Conservation (phyloP, 2,888 invertebrate genomes). For the Dascillus cervinus region DNA sequence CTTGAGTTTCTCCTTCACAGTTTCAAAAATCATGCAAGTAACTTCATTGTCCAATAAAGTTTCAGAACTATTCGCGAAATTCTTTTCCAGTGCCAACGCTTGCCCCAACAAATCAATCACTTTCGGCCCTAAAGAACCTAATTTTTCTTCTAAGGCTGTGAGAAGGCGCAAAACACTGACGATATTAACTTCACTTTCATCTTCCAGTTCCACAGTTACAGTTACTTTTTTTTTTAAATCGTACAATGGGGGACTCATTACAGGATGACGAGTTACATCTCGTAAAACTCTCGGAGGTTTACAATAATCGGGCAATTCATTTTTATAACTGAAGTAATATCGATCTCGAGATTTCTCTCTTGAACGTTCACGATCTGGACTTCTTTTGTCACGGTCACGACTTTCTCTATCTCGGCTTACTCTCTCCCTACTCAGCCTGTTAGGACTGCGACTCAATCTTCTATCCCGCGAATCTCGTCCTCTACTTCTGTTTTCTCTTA, state of each 20-base stretch:
- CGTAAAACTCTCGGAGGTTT: conserved; percentile 34
- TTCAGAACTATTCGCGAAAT: conserved; percentile 65
- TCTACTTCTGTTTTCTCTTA: background rate
- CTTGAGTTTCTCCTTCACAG: conserved; percentile 78
- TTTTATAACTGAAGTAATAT: conserved; percentile 14
- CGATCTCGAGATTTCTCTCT: conserved; percentile 15
- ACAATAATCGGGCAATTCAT: conserved; percentile 25
- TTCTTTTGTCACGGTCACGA: background rate
- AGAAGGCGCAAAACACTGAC: conserved; percentile 65
- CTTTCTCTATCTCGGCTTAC: conserved; percentile 3
- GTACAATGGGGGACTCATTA: conserved; percentile 13
- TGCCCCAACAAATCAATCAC: conserved; percentile 68
- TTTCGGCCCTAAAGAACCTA: conserved; percentile 79
- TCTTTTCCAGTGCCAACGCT: conserved; percentile 71
- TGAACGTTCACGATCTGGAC: background rate
- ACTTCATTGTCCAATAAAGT: conserved; percentile 64
- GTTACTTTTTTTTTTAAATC: background rate
- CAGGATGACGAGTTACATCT: conserved; percentile 32
- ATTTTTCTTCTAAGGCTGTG: conserved; percentile 72
- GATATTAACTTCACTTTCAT: conserved; percentile 49
- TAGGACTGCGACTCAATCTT: conserved; percentile 6
- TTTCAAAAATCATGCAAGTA: conserved; percentile 71
- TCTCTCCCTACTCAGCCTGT: conserved; percentile 2
- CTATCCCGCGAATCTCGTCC: background rate
- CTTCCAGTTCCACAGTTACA: conserved; percentile 23